Base-by-base conservation (phyloP, 2,113 vertebrate species). In the Thunnus thynnus region DNA sequence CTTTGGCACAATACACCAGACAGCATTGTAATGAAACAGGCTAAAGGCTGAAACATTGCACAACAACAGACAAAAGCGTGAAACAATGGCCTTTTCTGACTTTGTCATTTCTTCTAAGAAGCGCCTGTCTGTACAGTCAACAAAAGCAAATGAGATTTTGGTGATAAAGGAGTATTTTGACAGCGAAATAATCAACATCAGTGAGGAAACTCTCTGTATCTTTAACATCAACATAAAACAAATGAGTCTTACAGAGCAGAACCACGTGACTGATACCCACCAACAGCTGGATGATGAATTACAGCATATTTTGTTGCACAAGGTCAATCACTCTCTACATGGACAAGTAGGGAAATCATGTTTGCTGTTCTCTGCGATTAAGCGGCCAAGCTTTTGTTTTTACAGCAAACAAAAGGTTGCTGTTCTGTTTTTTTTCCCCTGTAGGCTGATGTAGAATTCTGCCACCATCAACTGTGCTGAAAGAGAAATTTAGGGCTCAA, bases 231-330 rank as follows among this genome's bases (percentile, higher is more conserved):
- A 27, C 46, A 54, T 14, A 48, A 61, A 86, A 82, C 52, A 76
- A 61, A 72, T 25, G 7, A 73, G 64, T 77, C 67, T 80, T 67
- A 73, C 18, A 30, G 1, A 80, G 48, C 32, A 69, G 18, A 81
- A 50, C 50, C 17, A 51, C 70, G 64, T 6, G 13, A 63, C 20
- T 18, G 36, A 60, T 50, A 55, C 56, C 65, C 67, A 74, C 70
- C 27, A 51, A 77, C 84, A 89, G 87, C 80, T 79, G 25, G 69
- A 86, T 76, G 76, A 82, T 82, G 67, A 78, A 78, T 72, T 51
- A 30, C 13, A 50, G n/a, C 30, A 30, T 30, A 56, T 48, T 46
- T 63, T 80, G 16, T 71, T 55, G 30, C 11, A 74, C 58, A 68
- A 71, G n/a, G 51, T 58, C 52, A 47, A 25, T 18, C 46, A 30